Evolutionary conservation across 2,113 vertebrate species (phyloP), one percentile per base, ranked within the genome.

Genomic region (Notiomystis cincta): DNA sequence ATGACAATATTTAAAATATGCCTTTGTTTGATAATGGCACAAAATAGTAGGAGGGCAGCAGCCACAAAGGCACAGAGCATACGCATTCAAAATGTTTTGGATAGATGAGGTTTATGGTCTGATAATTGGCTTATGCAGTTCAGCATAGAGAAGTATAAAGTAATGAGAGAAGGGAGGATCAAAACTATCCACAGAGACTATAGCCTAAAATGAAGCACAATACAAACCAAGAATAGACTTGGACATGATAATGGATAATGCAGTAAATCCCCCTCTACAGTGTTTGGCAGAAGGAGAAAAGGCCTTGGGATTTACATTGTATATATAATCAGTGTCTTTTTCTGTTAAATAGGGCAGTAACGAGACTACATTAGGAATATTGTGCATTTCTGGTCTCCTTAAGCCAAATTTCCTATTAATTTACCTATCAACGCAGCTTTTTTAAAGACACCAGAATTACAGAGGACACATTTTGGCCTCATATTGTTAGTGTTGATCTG

Each of bases 191-290:
- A 82, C 94, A 96, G 96, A 96, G 96, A 95, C 95, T 76, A 87
- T 92, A 92, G 83, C 48, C 92, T 92, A 87, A 97, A 97, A 97
- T 82, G 96, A 97, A 95, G 88, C 80, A 93, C 79, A 96, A 94
- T 94, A 48, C 64, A 77, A 96, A 97, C 97, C 97, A 97, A 97
- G 89, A 98, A 97, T 95, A 97, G 96, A 96, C 95, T 97, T 97
- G 95, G 93, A 97, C 18, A 20, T 82, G 93, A 96, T 96, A 93
- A 96, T 76, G 96, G 96, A 90, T 96, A 96, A 96, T 94, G 87
- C 91, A 94, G 83, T 92, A 97, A 97, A 97, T 97, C 95, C 91
- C 89, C 87, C 80, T 89, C 77, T 94, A 78, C 91, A 84, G 83
- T 91, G 69, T 95, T 97, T 96, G 95, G 95, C 96, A 97, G 90